phyloP scores from a whole-genome alignment of 2,113 vertebrate genomes.

The Petaurus breviceps region DNA sequence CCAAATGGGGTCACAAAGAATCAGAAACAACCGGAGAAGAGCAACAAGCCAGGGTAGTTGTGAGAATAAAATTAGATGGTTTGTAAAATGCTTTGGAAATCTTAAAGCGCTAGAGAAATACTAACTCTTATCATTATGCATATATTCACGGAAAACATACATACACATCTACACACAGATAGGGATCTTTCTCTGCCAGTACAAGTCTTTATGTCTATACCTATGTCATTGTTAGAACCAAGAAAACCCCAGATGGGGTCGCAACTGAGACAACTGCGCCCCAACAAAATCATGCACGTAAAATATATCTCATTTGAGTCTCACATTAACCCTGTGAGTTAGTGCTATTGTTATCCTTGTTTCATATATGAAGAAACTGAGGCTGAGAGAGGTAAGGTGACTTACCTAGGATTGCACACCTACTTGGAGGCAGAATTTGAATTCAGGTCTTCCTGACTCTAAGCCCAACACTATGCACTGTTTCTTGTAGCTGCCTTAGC shows the following conservation, averaged over 20 bases:
- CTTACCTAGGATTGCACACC: neutral
- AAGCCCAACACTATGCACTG: neutral
- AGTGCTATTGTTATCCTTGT: neutral
- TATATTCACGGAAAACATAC: neutral
- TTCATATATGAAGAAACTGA: neutral
- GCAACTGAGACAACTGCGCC: neutral
- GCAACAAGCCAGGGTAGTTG: too few relatives aligned
- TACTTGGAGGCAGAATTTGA: neutral
- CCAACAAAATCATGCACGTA: neutral
- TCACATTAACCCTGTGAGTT: neutral
- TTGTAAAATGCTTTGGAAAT: neutral
- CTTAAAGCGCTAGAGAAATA: neutral
- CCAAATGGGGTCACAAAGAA: too few relatives aligned
- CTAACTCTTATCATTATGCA: neutral
- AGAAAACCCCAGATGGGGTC: neutral
- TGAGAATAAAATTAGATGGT: neutral
- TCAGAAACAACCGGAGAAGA: too few relatives aligned
- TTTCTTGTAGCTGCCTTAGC: neutral
- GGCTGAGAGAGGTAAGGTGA: neutral
- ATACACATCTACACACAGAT: neutral
- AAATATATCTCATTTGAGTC: neutral
- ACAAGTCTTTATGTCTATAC: neutral
- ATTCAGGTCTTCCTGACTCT: neutral
- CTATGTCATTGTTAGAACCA: neutral
- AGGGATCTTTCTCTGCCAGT: neutral